Evolutionary conservation across 2,113 vertebrate species (phyloP).

Genomic region (Ariopsis seemanni): DNA sequence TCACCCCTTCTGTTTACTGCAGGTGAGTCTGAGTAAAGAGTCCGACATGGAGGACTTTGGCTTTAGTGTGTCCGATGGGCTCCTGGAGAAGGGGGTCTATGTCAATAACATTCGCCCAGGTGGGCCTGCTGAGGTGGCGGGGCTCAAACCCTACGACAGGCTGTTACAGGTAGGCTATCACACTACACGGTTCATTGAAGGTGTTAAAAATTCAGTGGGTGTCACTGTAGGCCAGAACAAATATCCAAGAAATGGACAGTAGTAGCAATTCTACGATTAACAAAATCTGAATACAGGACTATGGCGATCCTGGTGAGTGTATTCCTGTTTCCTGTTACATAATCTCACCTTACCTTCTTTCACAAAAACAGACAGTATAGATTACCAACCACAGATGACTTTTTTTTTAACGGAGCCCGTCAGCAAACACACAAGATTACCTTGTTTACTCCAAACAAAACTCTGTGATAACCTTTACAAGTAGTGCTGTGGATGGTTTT

Average conservation of each 20-base stretch:
- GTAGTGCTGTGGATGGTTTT: background rate
- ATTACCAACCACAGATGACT: background rate
- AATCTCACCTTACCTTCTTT: background rate
- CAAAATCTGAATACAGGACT: background rate
- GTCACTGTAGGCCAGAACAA: background rate
- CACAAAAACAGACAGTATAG: background rate
- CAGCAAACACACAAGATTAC: background rate
- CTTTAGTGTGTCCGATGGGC: slow-evolving; percentile 95
- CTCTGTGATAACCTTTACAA: background rate
- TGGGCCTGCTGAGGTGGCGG: slow-evolving; percentile 86
- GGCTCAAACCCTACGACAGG: slow-evolving; percentile 88
- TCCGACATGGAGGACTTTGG: slow-evolving; percentile 93
- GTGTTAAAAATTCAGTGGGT: background rate
- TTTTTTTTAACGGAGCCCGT: background rate
- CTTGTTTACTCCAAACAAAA: background rate
- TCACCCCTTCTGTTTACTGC: background rate
- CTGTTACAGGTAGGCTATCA: slow-evolving; percentile 84
- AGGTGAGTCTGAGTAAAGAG: slow-evolving; percentile 91
- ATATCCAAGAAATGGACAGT: background rate
- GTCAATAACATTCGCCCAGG: slow-evolving; percentile 90
- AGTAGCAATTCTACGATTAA: background rate
- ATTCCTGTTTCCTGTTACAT: background rate
- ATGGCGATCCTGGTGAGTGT: background rate
- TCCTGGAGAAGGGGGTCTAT: slow-evolving; percentile 94
- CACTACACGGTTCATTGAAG: background rate